phyloP scores from a whole-genome alignment of 2,888 invertebrate species.

The Trichopoda pennipes region DNA sequence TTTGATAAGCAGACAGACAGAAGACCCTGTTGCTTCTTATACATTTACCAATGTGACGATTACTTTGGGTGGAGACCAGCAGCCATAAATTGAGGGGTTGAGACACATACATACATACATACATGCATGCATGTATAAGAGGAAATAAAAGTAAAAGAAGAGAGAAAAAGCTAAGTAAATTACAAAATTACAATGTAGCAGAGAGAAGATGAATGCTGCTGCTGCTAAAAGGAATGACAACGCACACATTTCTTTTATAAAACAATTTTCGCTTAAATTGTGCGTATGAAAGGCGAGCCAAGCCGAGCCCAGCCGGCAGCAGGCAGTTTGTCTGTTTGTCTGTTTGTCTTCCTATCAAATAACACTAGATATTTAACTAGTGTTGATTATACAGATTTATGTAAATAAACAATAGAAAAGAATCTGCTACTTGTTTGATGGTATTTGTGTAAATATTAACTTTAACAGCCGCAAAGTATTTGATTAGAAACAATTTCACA shows the following conservation, averaged over 20 bases:
- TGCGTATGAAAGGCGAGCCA: constrained; percentile 30
- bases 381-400: constrained; percentile 6
- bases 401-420: constrained; percentile 8
- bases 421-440: background rate
- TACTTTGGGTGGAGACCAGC: constrained; percentile 11
- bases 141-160: background rate
- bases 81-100: background rate
- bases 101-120: background rate
- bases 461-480: constrained; percentile 18
- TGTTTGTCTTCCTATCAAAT: background rate
- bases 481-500: constrained; percentile 5
- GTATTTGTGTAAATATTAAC: constrained; percentile 12
- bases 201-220: constrained; percentile 31
- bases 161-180: constrained; percentile 23
- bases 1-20: constrained; percentile 12
- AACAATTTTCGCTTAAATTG: constrained; percentile 23
- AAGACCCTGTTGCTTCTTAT: constrained; percentile 63
- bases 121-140: background rate
- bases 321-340: constrained; percentile 22
- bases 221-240: background rate
- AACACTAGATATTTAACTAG: constrained; percentile 10
- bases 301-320: constrained; percentile 5
- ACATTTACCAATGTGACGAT: constrained; percentile 21
- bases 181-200: background rate
- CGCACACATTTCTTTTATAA: constrained; percentile 17